Evolutionary conservation across 2,797 vertebrate species (phyloP).

Genomic region (Halcyon leucocephala): DNA sequence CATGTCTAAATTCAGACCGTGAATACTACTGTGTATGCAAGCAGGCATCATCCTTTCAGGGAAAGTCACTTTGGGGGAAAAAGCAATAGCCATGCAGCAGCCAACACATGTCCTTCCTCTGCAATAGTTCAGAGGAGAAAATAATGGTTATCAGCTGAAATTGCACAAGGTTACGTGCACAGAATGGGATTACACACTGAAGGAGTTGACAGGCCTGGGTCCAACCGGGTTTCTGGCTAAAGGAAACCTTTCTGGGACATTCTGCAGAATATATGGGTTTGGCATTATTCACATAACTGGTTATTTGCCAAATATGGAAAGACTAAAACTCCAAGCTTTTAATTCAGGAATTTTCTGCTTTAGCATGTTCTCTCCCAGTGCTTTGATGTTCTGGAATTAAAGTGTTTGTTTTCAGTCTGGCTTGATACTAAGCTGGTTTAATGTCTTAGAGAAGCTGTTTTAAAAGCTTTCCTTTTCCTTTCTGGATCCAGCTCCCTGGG

Average conservation of each 20-base stretch:
- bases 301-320: not conserved
- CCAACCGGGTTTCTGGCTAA: not conserved
- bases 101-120: not conserved
- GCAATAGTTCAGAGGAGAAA: not conserved
- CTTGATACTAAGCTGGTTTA: conserved; percentile 44
- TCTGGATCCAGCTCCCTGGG: not conserved
- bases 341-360: conserved; percentile 20
- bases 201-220: not conserved
- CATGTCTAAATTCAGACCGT: not conserved
- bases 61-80: not conserved
- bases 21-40: not conserved
- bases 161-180: not conserved
- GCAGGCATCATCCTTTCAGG: not conserved
- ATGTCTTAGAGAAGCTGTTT: not conserved
- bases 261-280: not conserved
- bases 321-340: not conserved
- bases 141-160: not conserved
- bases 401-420: conserved; percentile 28
- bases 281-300: not conserved
- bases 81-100: not conserved
- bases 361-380: not conserved
- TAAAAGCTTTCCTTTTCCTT: conserved; percentile 13
- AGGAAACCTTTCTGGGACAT: not conserved
- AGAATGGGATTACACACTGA: not conserved
- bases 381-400: conserved; percentile 35